Percentiles rank a stretch among this genome's conserved stretches.
Evolutionary conservation across 2,888 invertebrate genomes (phyloP).

Genomic region (Sepiola atlantica): DNA sequence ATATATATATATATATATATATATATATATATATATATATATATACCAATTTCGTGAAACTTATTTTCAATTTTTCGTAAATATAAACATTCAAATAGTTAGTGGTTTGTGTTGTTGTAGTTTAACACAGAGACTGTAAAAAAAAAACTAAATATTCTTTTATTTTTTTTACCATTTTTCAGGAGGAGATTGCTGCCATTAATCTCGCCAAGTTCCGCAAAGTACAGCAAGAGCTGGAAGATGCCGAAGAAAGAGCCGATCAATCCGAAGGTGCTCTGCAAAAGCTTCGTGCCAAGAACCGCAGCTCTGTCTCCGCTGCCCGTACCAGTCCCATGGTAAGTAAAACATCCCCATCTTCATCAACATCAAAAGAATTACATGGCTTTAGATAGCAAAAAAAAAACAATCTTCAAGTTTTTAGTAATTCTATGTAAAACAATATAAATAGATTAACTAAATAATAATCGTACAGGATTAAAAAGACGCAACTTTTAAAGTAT

Average conservation of each 20-base stretch:
- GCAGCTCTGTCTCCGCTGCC: slow-evolving; percentile 71
- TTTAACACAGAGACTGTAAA: neutral
- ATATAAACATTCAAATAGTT: no score
- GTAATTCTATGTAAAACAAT: no score
- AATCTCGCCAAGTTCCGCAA: slow-evolving; percentile 78
- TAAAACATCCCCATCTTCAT: slow-evolving; percentile 15
- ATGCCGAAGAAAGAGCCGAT: slow-evolving; percentile 77
- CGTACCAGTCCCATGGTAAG: slow-evolving; percentile 61
- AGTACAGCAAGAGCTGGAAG: slow-evolving; percentile 76
- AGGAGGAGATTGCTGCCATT: slow-evolving; percentile 77
- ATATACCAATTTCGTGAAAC: no score
- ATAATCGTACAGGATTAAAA: no score
- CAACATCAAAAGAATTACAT: no score
- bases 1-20: no score
- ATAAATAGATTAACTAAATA: no score
- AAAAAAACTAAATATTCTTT: neutral
- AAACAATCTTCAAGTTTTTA: no score
- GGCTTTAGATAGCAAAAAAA: no score
- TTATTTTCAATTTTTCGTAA: no score
- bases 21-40: no score
- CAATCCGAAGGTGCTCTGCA: slow-evolving; percentile 75
- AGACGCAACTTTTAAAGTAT: no score
- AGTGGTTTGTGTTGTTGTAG: neutral
- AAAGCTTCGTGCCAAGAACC: slow-evolving; percentile 75
- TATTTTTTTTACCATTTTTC: slow-evolving; percentile 48